Base-by-base conservation (phyloP, 1,140 invertebrate genomes). In the Drosophila aff. region DNA sequence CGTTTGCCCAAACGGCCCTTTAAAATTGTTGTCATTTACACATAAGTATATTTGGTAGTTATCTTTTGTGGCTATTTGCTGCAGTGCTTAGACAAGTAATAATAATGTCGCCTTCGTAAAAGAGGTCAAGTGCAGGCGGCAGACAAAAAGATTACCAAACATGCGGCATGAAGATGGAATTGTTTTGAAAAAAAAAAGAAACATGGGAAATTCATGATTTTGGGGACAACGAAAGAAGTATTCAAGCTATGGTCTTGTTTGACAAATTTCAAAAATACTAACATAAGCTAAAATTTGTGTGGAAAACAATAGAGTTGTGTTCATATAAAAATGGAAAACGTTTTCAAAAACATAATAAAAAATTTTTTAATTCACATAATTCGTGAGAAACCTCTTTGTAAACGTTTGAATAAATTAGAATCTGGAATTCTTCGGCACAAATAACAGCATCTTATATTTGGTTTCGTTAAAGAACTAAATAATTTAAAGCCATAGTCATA, bases 41-140 rank as follows among this genome's bases (percentile, higher is more conserved):
- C 23, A 16, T 26, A 23, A 23, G 23, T 23, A 16, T 55, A 23
- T 23, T 21, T 43, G n/a, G 47, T 33, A 23, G 44, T 55, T 63
- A 63, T 59, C 60, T 62, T 50, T 63, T 53, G n/a, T 23, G 46
- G 50, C 33, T 41, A 23, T 55, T 38, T 64, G 55, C 50, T 76
- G 65, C 59, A 81, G 82, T 50, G 58, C 33, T 65, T 40, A 66
- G 61, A 57, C 47, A 66, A 43, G 49, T 40, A 52, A 57, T 40
- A 44, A 57, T 59, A 62, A 55, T 76, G 47, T 46, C 40, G 40
- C 26, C 21, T 21, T 50, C 46, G 49, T 59, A 49, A 86, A 87
- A 83, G 76, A 43, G 83, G 83, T 86, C 83, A 86, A 86, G 83
- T 86, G 83, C 84, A 86, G 36, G 50, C 63, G 55, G 59, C 49